phyloP scores from a whole-genome alignment of 1,140 invertebrate species.

The Procambarus clarkii region DNA sequence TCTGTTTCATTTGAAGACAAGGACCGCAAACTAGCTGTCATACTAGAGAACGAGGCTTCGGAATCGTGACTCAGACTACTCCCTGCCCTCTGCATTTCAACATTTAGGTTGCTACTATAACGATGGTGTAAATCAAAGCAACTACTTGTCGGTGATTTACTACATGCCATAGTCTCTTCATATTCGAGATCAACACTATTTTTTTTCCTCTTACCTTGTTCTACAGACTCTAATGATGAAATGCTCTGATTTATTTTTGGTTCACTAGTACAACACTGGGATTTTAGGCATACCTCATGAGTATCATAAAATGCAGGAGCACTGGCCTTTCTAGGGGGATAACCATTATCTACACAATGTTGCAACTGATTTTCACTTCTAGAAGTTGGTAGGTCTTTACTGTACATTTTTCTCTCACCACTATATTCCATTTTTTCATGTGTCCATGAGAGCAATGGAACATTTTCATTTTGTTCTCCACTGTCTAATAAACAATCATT shows the following conservation, averaged over 20 bases:
- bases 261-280: conserved; percentile 63
- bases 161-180: conserved; percentile 49
- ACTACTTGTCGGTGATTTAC: conserved; percentile 61
- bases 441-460: conserved; percentile 58
- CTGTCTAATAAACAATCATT: conserved; percentile 58
- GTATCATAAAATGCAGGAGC: conserved; percentile 68
- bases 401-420: conserved; percentile 70
- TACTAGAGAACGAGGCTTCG: conserved; percentile 70
- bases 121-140: conserved; percentile 62
- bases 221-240: conserved; percentile 56
- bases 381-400: conserved; percentile 66
- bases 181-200: conserved; percentile 49
- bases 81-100: conserved; percentile 63
- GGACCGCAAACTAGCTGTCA: conserved; percentile 69
- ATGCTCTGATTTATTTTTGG: conserved; percentile 62
- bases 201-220: conserved; percentile 61
- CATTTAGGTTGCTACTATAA: conserved; percentile 50
- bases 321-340: conserved; percentile 71
- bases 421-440: conserved; percentile 56
- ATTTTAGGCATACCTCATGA: conserved; percentile 58
- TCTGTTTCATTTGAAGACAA: conserved; percentile 71
- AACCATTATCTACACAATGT: conserved; percentile 64
- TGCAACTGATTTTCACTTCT: conserved; percentile 71
- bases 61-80: conserved; percentile 71
- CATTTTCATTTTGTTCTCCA: conserved; percentile 65